phyloP scores from a whole-genome alignment of 2,797 vertebrate genomes.

The Galaxias olidus region DNA sequence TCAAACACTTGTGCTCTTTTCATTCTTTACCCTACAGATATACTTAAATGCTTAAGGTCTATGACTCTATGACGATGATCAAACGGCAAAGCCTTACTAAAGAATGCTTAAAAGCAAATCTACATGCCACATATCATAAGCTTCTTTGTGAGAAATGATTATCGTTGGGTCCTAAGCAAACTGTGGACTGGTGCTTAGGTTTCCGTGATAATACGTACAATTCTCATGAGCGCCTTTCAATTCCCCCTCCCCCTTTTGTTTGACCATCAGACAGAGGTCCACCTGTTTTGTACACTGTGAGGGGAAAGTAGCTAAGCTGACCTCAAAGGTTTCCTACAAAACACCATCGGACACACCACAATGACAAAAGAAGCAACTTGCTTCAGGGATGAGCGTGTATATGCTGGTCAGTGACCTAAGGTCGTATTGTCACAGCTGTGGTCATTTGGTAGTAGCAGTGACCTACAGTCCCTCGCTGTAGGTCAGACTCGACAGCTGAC shows the following conservation, averaged over 20 bases:
- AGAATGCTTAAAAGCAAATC: constrained; percentile 61
- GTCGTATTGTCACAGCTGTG: constrained; percentile 67
- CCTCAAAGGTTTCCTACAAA: constrained; percentile 37
- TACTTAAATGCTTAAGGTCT: constrained; percentile 60
- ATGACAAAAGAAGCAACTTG: constrained; percentile 7
- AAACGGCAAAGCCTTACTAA: constrained; percentile 65
- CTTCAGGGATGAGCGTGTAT: constrained; percentile 22
- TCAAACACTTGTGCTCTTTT: constrained; percentile 27
- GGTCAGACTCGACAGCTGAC: constrained; percentile 20
- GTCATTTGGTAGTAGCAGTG: constrained; percentile 32
- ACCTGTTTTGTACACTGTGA: constrained; percentile 59
- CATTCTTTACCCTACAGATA: constrained; percentile 39
- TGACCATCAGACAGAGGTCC: constrained; percentile 38
- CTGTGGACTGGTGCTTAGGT: constrained; percentile 43
- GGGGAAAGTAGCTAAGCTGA: constrained; percentile 57
- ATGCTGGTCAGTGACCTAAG: constrained; percentile 31
- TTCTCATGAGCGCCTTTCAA: neutral
- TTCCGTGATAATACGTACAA: constrained; percentile 60
- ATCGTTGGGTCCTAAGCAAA: constrained; percentile 56
- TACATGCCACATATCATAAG: constrained; percentile 63
- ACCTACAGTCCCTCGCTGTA: constrained; percentile 17
- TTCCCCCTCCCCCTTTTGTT: constrained; percentile 31
- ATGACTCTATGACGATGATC: constrained; percentile 62
- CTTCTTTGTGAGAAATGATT: constrained; percentile 66
- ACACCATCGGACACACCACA: constrained; percentile 24